Conservation (phyloP, 1,140 invertebrate species). For the Cyrtorhinus lividipennis region DNA sequence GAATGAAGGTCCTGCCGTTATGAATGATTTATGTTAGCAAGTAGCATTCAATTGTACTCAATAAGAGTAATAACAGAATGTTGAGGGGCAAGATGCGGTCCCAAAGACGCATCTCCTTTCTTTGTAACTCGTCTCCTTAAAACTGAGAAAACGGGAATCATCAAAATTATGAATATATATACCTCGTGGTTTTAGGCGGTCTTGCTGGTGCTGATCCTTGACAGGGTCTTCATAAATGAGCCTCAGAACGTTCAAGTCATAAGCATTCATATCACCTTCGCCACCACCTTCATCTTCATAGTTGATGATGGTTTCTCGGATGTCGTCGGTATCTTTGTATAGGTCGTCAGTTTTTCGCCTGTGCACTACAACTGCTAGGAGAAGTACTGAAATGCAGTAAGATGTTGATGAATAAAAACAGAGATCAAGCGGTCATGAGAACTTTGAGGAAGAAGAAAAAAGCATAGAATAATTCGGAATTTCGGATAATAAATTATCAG, state of each 20-base stretch:
- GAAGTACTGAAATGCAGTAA: slow-evolving; percentile 45
- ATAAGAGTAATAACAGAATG: too few relatives aligned
- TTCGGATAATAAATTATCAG: not conserved
- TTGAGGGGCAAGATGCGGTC: too few relatives aligned
- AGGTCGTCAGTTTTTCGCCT: slow-evolving; percentile 67
- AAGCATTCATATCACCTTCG: slow-evolving; percentile 81
- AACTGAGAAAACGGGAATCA: too few relatives aligned
- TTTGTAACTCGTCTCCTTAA: too few relatives aligned
- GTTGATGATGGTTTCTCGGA: slow-evolving; percentile 90
- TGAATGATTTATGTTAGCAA: too few relatives aligned
- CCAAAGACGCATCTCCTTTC: too few relatives aligned
- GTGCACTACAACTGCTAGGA: slow-evolving; percentile 75
- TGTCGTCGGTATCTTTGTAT: slow-evolving; percentile 88
- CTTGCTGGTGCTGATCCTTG: slow-evolving; percentile 28
- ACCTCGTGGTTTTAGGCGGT: slow-evolving; percentile 11
- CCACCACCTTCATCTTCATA: slow-evolving; percentile 95
- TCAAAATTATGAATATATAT: too few relatives aligned
- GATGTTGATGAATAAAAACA: slow-evolving; percentile 23
- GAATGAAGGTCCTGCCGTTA: too few relatives aligned
- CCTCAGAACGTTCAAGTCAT: slow-evolving; percentile 80
- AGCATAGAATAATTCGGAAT: slow-evolving; percentile 2
- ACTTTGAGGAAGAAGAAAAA: not conserved
- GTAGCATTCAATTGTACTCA: too few relatives aligned
- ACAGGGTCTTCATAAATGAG: slow-evolving; percentile 43
- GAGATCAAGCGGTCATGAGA: not conserved